Conservation (phyloP, 2,888 invertebrate genomes). For the Acanthosepion lycidas region DNA sequence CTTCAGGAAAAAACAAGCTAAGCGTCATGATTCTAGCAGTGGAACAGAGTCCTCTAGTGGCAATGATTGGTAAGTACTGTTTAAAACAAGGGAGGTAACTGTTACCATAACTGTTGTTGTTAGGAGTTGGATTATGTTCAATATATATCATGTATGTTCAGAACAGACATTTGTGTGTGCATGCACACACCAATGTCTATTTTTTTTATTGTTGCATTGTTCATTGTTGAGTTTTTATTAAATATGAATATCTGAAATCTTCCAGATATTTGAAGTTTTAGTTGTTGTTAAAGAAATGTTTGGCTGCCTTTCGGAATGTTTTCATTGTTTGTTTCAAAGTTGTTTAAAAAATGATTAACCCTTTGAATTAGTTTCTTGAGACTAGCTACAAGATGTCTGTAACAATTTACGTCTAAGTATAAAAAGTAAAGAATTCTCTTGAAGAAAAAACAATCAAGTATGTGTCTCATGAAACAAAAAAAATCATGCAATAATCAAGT, state of each 20-base stretch:
- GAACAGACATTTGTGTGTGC: slow-evolving; percentile 5
- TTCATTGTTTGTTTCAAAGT: slow-evolving; percentile 33
- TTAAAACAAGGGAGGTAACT: slow-evolving; percentile 46
- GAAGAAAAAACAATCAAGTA: no score
- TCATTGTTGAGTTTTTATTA: slow-evolving; percentile 33
- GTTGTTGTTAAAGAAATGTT: slow-evolving; percentile 6
- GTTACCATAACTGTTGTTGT: not conserved
- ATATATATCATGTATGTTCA: not conserved
- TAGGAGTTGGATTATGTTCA: not conserved
- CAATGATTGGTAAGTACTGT: slow-evolving; percentile 46
- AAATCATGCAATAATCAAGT: not conserved
- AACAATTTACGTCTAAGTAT: not conserved
- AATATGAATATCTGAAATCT: slow-evolving; percentile 1
- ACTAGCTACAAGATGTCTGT: not conserved
- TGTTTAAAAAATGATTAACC: not conserved
- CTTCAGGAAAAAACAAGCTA: slow-evolving; percentile 45
- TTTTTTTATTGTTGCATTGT: slow-evolving; percentile 24
- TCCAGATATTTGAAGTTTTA: not conserved
- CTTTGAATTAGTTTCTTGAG: not conserved
- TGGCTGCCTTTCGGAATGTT: not conserved
- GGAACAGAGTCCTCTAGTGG: slow-evolving; percentile 47
- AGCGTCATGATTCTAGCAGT: slow-evolving; percentile 47
- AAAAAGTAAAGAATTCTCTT: not conserved
- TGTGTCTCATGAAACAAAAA: no score
- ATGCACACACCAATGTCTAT: not conserved